Evolutionary conservation across 2,113 vertebrate genomes (phyloP), one percentile per base, ranked within the genome.

Genomic region (Notothenia rossii): DNA sequence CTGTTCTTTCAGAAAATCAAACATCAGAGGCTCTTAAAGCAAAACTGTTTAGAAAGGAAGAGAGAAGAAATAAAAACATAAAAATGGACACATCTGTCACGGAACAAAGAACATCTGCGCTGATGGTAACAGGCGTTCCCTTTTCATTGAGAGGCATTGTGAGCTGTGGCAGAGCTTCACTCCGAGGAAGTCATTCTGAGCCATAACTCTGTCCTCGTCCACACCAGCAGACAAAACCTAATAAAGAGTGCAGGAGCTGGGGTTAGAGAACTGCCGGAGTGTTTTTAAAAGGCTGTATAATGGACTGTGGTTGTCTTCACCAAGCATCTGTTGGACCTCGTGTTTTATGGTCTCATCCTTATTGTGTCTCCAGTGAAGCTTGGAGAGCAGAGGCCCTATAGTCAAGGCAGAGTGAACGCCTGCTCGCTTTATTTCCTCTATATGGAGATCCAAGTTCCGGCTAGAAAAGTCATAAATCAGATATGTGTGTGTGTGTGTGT

Each of bases 101-200:
- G 50, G n/a, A 80, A 87, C 85, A 89, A 85, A 91, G 88, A 88
- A 75, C 94, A 91, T 93, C 92, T 93, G 91, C 88, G 77, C 68
- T 60, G 77, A 75, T 73, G 70, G 66, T 79, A 11, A 71, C 71
- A 71, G 92, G 70, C 73, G 63, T 77, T 69, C 53, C 33, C 59
- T 43, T 74, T 85, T 46, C 68, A 77, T 17, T 77, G 62, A 80
- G 54, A 61, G 60, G 79, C 67, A 40, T 80, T 74, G 79, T 85
- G 75, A 49, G 53, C 55, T 14, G 45, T 18, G 67, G 54, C 65
- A 56, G 60, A 56, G 65, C 74, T 63, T 81, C 61, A 59, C 62
- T 70, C 22, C 7, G 63, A 79, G 64, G 60, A 89, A 86, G 81
- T 72, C 67, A 10, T 55, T 62, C 45, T 11, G 22, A 75, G 79